Evolutionary conservation across 2,888 invertebrate species (phyloP).

Genomic region (Antheraea assamensis): DNA sequence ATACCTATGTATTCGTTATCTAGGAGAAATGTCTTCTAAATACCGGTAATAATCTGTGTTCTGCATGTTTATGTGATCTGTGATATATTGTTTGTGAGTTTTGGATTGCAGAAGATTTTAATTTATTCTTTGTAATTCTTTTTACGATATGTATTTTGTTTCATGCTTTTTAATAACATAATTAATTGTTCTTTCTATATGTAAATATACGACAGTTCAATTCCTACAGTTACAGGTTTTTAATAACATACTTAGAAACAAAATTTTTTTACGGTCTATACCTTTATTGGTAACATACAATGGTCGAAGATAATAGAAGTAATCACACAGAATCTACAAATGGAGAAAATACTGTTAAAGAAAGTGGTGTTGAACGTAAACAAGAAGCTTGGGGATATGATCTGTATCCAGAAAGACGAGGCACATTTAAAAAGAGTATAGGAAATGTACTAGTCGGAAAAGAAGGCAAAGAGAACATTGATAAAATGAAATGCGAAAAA

Average conservation of each 20-base stretch:
- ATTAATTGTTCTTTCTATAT: too few species aligned
- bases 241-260: background rate
- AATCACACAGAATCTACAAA: constrained; percentile 29
- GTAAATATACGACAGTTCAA: background rate
- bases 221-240: background rate
- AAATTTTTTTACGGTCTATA: background rate
- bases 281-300: constrained; percentile 27
- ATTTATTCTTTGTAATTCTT: too few species aligned
- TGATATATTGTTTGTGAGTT: too few species aligned
- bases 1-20: too few species aligned
- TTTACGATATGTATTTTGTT: too few species aligned
- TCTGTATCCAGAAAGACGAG: constrained; percentile 91
- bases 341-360: constrained; percentile 27
- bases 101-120: too few species aligned
- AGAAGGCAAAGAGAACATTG: constrained; percentile 86
- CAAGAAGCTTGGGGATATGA: constrained; percentile 87
- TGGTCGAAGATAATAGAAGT: constrained; percentile 43
- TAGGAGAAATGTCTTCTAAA: too few species aligned
- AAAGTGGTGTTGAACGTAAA: constrained; percentile 36
- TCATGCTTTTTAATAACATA: too few species aligned
- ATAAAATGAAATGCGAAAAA: constrained; percentile 90
- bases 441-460: constrained; percentile 82
- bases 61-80: too few species aligned
- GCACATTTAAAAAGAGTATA: constrained; percentile 81
- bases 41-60: too few species aligned